Base-by-base conservation (phyloP, 2,797 vertebrate species). In the Rhincodon typus region DNA sequence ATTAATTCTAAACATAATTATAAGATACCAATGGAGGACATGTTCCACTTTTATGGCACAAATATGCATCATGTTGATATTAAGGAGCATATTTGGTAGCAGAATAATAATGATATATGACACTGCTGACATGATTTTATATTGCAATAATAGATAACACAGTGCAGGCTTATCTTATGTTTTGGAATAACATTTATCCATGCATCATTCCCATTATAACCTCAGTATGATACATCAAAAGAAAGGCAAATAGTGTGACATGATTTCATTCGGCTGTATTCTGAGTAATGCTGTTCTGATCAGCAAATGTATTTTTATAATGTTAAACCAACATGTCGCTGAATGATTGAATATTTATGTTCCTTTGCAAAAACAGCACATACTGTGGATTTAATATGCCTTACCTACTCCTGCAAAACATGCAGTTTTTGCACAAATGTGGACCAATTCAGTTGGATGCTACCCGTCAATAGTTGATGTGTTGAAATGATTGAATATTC, bases 281-380 rank as follows among this genome's bases (percentile, higher is more conserved):
- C 70, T 30, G 93, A 94, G 87, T 57, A 90, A 90, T 62, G 87
- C 17, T 72, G 10, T 70, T 94, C 66, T 94, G 67, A 94, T 42
- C 34, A 70, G 69, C 94, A 94, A n/a, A 21, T 67, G 34, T 42
- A 17, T n/a, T 42, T 23, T 38, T n/a, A 38, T 62, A 67, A 38
- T 67, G 67, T 93, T 88, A 88, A 88, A 94, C n/a, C 66, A 94
- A 69, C 66, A 38, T 67, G 23, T 72, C 27, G 38, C 67, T 15
- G n/a, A 94, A 46, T 30, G 42, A 38, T 67, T 94, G 62, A 69
- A 69, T 69, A 94, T 70, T 94, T 94, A 67, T 69, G n/a, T 27
- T 10, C 91, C 15, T 38, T 67, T 66, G 19, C 66, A 74, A 7
- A 70, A n/a, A 27, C 42, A 94, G 46, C 38, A 42, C 62, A 46